phyloP scores from a whole-genome alignment of 1,140 invertebrate genomes.

The Parasteatoda tepidariorum region DNA sequence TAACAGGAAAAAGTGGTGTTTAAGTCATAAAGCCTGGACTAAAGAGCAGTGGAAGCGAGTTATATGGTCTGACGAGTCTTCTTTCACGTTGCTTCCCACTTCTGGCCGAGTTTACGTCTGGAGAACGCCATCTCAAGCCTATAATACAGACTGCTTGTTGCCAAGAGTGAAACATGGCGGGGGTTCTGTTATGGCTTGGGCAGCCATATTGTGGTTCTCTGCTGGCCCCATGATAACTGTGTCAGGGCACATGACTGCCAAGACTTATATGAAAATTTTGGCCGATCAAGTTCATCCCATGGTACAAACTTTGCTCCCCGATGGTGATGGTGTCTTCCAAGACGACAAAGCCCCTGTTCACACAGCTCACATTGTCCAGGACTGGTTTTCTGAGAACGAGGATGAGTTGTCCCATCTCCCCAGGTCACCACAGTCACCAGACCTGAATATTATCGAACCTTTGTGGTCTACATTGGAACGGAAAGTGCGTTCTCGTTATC shows the following conservation, averaged over 20 bases:
- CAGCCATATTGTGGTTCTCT: conserved; percentile 6
- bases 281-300: neutral
- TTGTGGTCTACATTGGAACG: conserved; percentile 5
- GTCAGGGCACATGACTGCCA: neutral
- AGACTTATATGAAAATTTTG: neutral
- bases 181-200: no score
- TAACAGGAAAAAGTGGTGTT: neutral
- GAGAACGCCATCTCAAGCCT: no score
- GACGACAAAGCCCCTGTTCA: neutral
- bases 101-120: no score
- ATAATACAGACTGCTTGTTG: neutral
- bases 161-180: neutral
- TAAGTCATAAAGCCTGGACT: conserved; percentile 3
- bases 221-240: neutral
- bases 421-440: conserved; percentile 1
- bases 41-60: neutral
- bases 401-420: neutral
- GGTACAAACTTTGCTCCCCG: conserved; percentile 10
- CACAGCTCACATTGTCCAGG: conserved; percentile 1
- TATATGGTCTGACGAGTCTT: no score
- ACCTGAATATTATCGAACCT: conserved; percentile 12
- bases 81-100: no score
- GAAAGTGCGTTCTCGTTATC: neutral
- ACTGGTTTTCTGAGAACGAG: conserved; percentile 2
- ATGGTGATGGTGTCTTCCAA: conserved; percentile 3